Conservation (phyloP, 2,797 vertebrate genomes). For the Etheostoma perlongum region DNA sequence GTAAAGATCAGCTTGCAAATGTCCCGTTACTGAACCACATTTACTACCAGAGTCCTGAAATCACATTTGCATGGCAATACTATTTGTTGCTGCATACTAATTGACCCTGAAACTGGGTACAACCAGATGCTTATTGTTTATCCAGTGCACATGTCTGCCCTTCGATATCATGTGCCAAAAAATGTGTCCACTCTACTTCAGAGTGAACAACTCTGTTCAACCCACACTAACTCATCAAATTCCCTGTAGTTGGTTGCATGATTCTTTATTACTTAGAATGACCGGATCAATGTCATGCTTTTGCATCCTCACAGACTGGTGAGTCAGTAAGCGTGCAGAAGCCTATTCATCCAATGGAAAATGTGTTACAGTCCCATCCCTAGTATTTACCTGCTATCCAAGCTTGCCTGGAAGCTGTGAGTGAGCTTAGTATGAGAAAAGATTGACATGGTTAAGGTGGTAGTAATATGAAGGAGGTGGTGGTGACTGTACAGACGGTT, state of each 20-base stretch:
- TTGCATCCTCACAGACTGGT: no score
- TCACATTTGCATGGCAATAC: neutral
- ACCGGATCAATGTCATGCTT: slow-evolving; percentile 50
- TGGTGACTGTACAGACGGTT: neutral
- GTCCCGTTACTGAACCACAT: neutral
- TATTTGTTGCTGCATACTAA: slow-evolving; percentile 11
- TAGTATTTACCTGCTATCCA: neutral
- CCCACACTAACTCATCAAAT: slow-evolving; percentile 41
- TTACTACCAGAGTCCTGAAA: slow-evolving; percentile 2
- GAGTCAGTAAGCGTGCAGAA: slow-evolving; percentile 8
- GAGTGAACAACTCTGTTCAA: slow-evolving; percentile 46
- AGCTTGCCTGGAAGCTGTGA: slow-evolving; percentile 4
- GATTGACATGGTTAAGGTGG: neutral
- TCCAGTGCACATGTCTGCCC: slow-evolving; percentile 21
- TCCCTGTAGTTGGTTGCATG: slow-evolving; percentile 46
- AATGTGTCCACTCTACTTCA: slow-evolving; percentile 28
- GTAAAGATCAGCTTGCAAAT: slow-evolving; percentile 11
- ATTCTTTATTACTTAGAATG: slow-evolving; percentile 57
- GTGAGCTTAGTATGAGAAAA: neutral
- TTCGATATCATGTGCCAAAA: slow-evolving; percentile 37
- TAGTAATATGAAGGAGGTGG: neutral
- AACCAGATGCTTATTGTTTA: slow-evolving; percentile 22
- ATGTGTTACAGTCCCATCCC: neutral
- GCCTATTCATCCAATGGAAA: slow-evolving; percentile 34
- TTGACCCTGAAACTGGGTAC: neutral